Conservation (phyloP, 1,140 invertebrate genomes). For the Habropoda laboriosa region DNA sequence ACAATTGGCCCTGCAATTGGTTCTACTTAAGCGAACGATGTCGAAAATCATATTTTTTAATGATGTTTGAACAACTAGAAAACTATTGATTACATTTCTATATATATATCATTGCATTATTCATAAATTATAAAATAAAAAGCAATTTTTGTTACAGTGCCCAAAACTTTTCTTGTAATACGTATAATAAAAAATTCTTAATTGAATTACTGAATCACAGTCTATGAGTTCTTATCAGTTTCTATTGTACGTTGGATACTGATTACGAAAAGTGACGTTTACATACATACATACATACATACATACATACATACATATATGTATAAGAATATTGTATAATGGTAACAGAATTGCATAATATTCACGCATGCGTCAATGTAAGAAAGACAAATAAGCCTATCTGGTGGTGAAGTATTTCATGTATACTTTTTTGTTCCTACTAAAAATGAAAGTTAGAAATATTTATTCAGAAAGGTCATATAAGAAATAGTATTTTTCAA, state of each 20-base stretch:
- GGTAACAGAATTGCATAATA: conserved; percentile 7
- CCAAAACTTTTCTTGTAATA: neutral
- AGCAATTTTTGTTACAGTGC: neutral
- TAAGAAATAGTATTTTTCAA: neutral
- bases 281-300: no score
- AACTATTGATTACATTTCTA: neutral
- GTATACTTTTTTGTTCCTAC: neutral
- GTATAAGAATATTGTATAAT: conserved; percentile 8
- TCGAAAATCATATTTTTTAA: neutral
- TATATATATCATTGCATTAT: neutral
- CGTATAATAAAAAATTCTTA: neutral
- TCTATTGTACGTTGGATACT: neutral
- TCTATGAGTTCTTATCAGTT: neutral
- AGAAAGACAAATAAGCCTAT: neutral
- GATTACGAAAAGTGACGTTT: conserved; percentile 8
- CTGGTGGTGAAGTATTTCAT: neutral
- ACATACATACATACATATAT: no score
- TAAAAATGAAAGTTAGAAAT: neutral
- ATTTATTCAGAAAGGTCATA: neutral
- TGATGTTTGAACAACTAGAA: neutral
- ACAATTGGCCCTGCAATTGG: neutral
- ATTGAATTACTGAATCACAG: neutral
- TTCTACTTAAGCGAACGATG: neutral
- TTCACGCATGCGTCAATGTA: neutral
- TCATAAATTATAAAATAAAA: neutral